Evolutionary conservation across 1,140 invertebrate genomes (phyloP).

Genomic region (Zelostemma sp.): DNA sequence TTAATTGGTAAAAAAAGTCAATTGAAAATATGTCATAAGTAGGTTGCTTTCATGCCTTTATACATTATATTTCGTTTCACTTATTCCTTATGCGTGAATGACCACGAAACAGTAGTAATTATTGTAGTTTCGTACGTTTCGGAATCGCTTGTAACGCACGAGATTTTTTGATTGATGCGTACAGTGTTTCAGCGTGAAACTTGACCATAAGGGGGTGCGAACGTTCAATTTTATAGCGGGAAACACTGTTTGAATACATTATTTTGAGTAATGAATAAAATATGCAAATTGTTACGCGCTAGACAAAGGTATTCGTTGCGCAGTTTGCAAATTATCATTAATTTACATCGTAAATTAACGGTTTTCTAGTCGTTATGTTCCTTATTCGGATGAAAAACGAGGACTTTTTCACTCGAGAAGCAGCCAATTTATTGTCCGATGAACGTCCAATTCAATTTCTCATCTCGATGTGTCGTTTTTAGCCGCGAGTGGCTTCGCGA

Average conservation of each 20-base stretch:
- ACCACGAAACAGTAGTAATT: constrained; percentile 16
- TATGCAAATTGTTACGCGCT: neutral
- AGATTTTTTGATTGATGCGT: neutral
- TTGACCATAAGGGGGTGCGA: neutral
- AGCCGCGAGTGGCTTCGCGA: constrained; percentile 54
- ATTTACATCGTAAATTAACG: constrained; percentile 7
- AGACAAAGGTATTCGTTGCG: neutral
- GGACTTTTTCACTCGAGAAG: constrained; percentile 4
- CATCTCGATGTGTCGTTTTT: constrained; percentile 44
- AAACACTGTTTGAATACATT: neutral
- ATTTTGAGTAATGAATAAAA: neutral
- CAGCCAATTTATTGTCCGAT: constrained; percentile 36
- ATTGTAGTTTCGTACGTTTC: constrained; percentile 15
- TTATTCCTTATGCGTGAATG: constrained; percentile 41
- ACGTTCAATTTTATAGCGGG: neutral
- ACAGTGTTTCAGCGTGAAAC: neutral
- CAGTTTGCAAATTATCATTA: neutral
- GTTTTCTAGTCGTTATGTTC: constrained; percentile 2
- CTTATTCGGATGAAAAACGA: neutral
- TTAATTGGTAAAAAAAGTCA: constrained; percentile 41
- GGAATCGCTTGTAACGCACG: constrained; percentile 7
- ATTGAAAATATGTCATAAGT: constrained; percentile 30
- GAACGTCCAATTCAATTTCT: constrained; percentile 55
- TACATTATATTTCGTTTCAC: constrained; percentile 41
- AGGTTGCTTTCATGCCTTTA: constrained; percentile 36